Conservation (phyloP, 37 sponge, comb jelly and placozoan species). For the Eunapius fragilis region DNA sequence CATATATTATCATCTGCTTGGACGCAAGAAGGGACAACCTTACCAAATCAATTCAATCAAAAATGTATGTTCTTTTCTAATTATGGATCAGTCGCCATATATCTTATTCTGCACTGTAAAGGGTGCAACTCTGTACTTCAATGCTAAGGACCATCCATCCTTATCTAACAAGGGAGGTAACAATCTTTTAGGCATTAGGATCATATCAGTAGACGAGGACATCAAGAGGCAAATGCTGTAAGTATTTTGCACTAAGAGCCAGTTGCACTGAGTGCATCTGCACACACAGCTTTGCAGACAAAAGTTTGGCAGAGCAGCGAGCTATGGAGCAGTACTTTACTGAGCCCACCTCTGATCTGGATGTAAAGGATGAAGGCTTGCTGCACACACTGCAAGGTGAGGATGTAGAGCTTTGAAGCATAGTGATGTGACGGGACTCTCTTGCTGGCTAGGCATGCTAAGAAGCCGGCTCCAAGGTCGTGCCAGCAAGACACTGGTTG, state of each 20-base stretch:
- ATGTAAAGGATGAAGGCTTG: constrained; percentile 16
- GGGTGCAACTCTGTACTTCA: constrained; percentile 52
- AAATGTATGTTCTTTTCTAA: constrained; percentile 12
- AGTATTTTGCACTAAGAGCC: no score
- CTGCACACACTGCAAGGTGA: constrained; percentile 76
- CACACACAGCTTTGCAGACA: constrained; percentile 33
- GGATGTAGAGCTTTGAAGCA: constrained; percentile 78
- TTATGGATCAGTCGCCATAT: neutral
- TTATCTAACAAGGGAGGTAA: constrained; percentile 33
- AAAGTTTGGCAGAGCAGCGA: constrained; percentile 32
- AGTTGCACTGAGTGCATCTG: no score
- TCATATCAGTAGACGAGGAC: constrained; percentile 42
- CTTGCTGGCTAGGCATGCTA: constrained; percentile 51
- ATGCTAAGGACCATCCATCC: constrained; percentile 15
- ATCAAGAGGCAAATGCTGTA: constrained; percentile 57
- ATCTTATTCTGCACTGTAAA: neutral
- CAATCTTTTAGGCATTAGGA: constrained; percentile 23
- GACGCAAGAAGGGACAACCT: constrained; percentile 43
- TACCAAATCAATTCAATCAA: constrained; percentile 45
- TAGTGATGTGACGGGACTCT: constrained; percentile 55
- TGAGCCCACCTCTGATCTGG: neutral
- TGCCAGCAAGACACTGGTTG: constrained; percentile 77
- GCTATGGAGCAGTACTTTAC: constrained; percentile 10
- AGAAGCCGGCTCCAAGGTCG: constrained; percentile 75
- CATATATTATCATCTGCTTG: constrained; percentile 21